These are phyloP conservation scores for Tricholauxania praeusta DNA, from an alignment of 2,888 invertebrate species.

Conservation along the genomic window DNA sequence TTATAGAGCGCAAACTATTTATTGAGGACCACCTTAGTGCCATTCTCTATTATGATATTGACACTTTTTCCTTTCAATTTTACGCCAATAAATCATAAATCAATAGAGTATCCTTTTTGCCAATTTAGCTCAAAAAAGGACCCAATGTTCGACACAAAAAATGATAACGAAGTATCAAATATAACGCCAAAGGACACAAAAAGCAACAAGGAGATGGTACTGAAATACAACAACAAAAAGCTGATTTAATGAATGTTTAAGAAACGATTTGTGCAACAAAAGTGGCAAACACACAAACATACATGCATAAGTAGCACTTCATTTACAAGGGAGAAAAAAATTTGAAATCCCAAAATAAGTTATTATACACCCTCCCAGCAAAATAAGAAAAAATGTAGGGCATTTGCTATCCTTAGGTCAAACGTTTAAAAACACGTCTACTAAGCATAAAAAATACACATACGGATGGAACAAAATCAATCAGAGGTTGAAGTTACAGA, in stretches of 20 bases:
- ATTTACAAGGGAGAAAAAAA: constrained; percentile 5
- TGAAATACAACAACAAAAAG: constrained; percentile 15
- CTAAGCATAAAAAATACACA: no score
- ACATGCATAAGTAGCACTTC: background rate
- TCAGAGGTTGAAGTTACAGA: no score
- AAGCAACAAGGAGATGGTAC: constrained; percentile 36
- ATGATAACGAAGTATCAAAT: background rate
- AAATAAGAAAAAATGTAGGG: constrained; percentile 2
- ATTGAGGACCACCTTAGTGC: no score
- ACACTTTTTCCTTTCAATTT: constrained; percentile 55
- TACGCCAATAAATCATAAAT: constrained; percentile 62
- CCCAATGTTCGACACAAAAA: constrained; percentile 11
- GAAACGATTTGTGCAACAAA: constrained; percentile 19
- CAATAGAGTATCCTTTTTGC: constrained; percentile 49
- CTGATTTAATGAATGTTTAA: constrained; percentile 31
- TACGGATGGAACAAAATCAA: no score
- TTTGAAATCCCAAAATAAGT: constrained; percentile 28
- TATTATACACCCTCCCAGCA: constrained; percentile 17
- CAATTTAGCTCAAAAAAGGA: constrained; percentile 27
- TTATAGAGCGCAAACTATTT: no score
- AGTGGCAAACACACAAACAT: constrained; percentile 15
- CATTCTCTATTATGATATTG: constrained; percentile 49
- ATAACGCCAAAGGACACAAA: constrained; percentile 39
- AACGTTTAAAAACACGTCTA: background rate
- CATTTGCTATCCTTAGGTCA: constrained; percentile 30